Evolutionary conservation across 2,113 vertebrate species (phyloP), one percentile per base, ranked within the genome.

Genomic region (Siphamia tubifer): DNA sequence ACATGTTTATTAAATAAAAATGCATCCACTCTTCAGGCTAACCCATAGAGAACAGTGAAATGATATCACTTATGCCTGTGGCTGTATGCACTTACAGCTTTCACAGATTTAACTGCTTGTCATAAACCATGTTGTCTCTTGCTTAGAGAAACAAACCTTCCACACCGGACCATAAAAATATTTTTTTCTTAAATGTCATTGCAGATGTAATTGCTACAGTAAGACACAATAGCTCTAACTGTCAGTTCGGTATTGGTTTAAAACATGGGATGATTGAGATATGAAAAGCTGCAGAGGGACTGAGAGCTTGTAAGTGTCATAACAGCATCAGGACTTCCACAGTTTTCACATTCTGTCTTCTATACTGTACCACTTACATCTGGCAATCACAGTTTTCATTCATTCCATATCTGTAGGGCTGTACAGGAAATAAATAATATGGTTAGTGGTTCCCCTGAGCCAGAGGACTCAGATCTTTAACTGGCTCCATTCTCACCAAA

Each of bases 401-500:
- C 28, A 77, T 61, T 61, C 64, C 15, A 45, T 71, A 32, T 82
- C 52, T 57, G 28, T n/a, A 7, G 15, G 38, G 52, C 54, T 66
- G 36, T 52, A 47, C 32, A 36, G 53, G 61, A 58, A 82, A 75
- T 35, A 39, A 74, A 72, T 51, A 35, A 36, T 2, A 1, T 34
- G 36, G 74, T 65, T 32, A 49, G 38, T 42, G 58, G 25, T 20
- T 85, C 58, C 74, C 60, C 31, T 54, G 57, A n/a, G 73, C 19
- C 24, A 5, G 15, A 23, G 8, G 20, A 52, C 44, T 64, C 56
- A 36, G 45, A 30, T 48, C 53, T 61, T 61, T 43, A 75, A 79
- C 74, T 35, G 43, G 53, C 47, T 77, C 45, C 45, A 42, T 69
- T 83, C 49, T 74, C 61, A 72, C 51, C 53, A 55, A 7, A 54